Evolutionary conservation across 2,797 vertebrate genomes (phyloP).

Genomic region (Lacerta bilineata): DNA sequence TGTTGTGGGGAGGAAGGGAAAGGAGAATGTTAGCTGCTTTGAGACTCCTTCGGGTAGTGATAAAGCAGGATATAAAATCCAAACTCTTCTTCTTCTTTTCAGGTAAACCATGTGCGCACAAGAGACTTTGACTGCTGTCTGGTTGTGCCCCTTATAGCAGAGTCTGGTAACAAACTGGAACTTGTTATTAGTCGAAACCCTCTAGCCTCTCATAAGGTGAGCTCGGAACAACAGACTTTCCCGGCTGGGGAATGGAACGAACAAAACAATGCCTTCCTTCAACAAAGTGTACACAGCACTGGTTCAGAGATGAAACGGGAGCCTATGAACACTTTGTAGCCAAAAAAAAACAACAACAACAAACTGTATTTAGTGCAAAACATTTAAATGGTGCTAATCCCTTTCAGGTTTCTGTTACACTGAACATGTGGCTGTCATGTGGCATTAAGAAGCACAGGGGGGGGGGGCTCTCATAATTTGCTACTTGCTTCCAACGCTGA

Average conservation of each 20-base stretch:
- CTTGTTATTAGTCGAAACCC: slow-evolving; percentile 97
- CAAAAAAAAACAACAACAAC: slow-evolving; percentile 39
- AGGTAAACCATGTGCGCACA: slow-evolving; percentile 98
- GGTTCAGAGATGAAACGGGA: slow-evolving; percentile 80
- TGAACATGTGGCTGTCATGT: slow-evolving; percentile 72
- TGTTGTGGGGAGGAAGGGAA: too few relatives aligned
- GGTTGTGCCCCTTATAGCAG: slow-evolving; percentile 96
- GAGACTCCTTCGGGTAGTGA: too few relatives aligned
- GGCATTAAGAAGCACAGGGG: slow-evolving; percentile 85
- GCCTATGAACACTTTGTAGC: slow-evolving; percentile 89
- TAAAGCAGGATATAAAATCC: too few relatives aligned
- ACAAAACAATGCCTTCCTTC: slow-evolving; percentile 76
- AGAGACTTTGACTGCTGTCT: slow-evolving; percentile 99
- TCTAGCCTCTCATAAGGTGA: slow-evolving; percentile 79
- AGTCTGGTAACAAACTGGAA: slow-evolving; percentile 95
- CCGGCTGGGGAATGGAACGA: slow-evolving; percentile 81
- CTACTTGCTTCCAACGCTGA: slow-evolving; percentile 50
- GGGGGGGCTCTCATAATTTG: slow-evolving; percentile 70
- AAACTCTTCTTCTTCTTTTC: slow-evolving; percentile 22
- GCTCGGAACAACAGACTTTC: slow-evolving; percentile 73
- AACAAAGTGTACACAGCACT: slow-evolving; percentile 70
- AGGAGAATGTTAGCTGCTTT: too few relatives aligned
- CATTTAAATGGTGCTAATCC: slow-evolving; percentile 86
- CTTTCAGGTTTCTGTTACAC: slow-evolving; percentile 72
- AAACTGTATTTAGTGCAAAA: slow-evolving; percentile 62